Base-by-base conservation (phyloP, 1,140 invertebrate species). In the Drosophila pectinifera region DNA sequence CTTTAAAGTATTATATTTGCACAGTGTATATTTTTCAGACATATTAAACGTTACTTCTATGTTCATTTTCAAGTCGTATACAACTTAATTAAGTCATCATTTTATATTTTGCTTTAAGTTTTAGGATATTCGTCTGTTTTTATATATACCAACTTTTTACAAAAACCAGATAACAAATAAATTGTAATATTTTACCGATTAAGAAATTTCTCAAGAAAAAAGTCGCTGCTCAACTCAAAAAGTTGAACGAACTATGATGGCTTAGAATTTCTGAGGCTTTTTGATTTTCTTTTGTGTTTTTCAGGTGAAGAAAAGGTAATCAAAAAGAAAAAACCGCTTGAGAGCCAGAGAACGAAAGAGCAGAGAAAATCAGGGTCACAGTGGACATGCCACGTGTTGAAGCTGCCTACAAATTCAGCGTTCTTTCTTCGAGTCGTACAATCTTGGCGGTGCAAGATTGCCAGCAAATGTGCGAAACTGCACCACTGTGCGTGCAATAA, bases 381-480 rank as follows among this genome's bases (percentile, higher is more conserved):
- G 42, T 63, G 39, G 69, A 41, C 69, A 22, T 74, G 84, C 84
- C 84, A 88, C 84, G 84, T 88, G 84, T 85, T 85, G 81, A 80
- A 62, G 61, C 64, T 53, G 55, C 43, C 59, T 39, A 73, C 62
- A 36, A 63, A 43, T 46, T 41, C 22, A 36, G 41, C 8, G 61
- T 53, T 46, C 55, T 68, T 63, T 39, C 48, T 53, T 16, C 20
- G 39, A 53, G 22, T 11, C 41, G 26, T n/a, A n/a, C 42, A 41
- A 63, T 68, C 65, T 48, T 84, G 70, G 73, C 83, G 72, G 69
- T 61, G 55, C 48, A 55, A 42, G 31, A 28, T n/a, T 58, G 26
- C 2, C 20, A 36, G 20, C 14, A 7, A 63, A 58, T 46, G n/a
- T 38, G 64, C 58, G 18, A 38, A 42, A 24, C 58, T 65, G 59